These are phyloP conservation scores for Panulirus ornatus DNA, from an alignment of 1,140 invertebrate genomes.

Conservation along the genomic window DNA sequence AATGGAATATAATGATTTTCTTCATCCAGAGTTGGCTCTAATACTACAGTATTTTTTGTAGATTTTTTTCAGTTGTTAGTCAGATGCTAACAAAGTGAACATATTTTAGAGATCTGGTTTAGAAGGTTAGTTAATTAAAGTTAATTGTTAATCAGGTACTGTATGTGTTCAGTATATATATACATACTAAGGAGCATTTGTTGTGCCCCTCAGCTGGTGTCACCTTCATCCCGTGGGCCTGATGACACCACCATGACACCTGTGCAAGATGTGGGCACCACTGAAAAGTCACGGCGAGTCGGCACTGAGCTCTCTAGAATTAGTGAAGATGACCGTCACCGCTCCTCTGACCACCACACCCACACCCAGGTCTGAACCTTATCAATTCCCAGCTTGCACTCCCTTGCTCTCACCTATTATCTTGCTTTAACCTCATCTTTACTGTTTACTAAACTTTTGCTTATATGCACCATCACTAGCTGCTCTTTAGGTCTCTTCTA, in stretches of 20 bases:
- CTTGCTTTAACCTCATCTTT: conserved; percentile 9
- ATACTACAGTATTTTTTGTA: too few relatives aligned
- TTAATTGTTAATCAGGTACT: too few relatives aligned
- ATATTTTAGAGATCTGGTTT: neutral
- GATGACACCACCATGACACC: conserved; percentile 56
- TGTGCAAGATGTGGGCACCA: conserved; percentile 29
- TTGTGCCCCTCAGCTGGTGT: conserved; percentile 46
- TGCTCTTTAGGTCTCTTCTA: neutral
- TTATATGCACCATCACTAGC: neutral
- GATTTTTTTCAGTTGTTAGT: too few relatives aligned
- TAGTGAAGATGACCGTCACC: conserved; percentile 81
- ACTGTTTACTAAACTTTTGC: neutral
- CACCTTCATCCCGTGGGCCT: conserved; percentile 61
- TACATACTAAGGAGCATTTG: neutral
- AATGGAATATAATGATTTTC: too few relatives aligned
- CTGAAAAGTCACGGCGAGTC: conserved; percentile 54
- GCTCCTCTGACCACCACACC: conserved; percentile 74
- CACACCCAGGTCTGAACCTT: conserved; percentile 68
- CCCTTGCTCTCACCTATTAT: neutral
- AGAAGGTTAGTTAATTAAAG: neutral
- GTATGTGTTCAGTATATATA: too few relatives aligned
- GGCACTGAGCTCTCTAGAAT: conserved; percentile 80
- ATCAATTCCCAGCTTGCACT: neutral
- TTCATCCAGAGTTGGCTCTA: too few relatives aligned
- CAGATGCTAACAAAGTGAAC: too few relatives aligned